Base-by-base conservation (phyloP, 1,140 invertebrate species). In the Drosophila baimaii region DNA sequence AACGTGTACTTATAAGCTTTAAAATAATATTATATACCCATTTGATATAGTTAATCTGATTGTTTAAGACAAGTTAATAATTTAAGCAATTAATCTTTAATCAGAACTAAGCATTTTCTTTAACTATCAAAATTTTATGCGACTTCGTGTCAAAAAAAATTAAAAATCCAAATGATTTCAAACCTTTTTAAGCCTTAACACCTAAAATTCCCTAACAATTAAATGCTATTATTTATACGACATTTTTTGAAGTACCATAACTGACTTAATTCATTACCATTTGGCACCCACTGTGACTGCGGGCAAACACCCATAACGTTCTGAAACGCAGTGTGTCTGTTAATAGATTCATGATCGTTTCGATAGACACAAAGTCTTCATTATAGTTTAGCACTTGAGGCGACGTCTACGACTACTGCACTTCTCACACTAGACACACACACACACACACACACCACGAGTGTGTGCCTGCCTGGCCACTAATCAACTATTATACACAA, bases 371-470 rank as follows among this genome's bases (percentile, higher is more conserved):
- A 21, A 72, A 61, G 55, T 72, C 70, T 61, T 73, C 68, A 73
- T 72, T 61, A 72, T 27, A 61, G 25, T 44, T 72, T 61, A 72
- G 44, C 68, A 73, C 68, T 72, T 15, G 25, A 31, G 64, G 68
- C 43, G 64, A 70, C 43, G 33, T 35, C 33, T 35, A 29, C 29
- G 12, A 41, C 54, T 57, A 70, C 64, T 70, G 68, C 64, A 71
- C 31, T 70, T 31, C 27, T 2, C 29, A 33, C 17, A 47, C 15
- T 25, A 25, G 23, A 47, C 23, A 49, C 47, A 31, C 39, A n/a
- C 12, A 12, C 10, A 10, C 23, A 29, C 46, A 33, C 64, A 47
- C n/a, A 17, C n/a, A n/a, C n/a, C n/a, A n/a, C n/a, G 25, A 15
- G 29, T 43, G 47, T 66, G 47, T 44, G 59, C 25, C 31, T 25